Evolutionary conservation across 2,113 vertebrate genomes (phyloP), one percentile per base, ranked within the genome.

Genomic region (Lampris incognitus): DNA sequence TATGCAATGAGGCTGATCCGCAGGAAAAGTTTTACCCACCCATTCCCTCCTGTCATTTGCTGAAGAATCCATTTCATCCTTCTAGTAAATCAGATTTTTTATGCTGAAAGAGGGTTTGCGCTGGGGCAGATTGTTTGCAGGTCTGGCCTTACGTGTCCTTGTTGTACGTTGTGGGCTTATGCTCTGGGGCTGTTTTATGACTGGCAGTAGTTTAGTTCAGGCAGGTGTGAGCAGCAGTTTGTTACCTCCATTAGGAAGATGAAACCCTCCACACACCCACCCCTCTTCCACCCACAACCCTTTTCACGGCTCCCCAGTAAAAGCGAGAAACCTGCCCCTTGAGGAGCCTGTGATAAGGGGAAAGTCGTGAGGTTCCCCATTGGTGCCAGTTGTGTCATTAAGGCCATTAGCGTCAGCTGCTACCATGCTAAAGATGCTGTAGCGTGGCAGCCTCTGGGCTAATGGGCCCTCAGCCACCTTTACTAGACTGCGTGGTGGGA

Each of bases 381-480:
- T 67, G 48, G 81, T 71, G 76, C 84, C 51, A 82, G 70, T 88
- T 90, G 87, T 86, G 66, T 90, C 88, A 89, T 93, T 90, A 91
- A 77, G 66, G 83, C 86, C 88, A 91, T 92, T 92, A 92, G 70
- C 82, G 79, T 87, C 73, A 74, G 81, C 82, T 78, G 75, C 85
- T 81, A 65, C 76, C 84, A 65, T 10, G 2, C 72, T 89, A 87
- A 90, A 39, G 39, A 82, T 89, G 79, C 70, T 71, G 70, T 78
- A 81, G 60, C 49, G 41, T 50, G 37, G 71, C 50, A 85, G 87
- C 81, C 65, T 84, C 72, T 36, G 8, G 66, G 76, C 73, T 74
- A 42, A 79, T 66, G 73, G 40, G 67, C 75, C 54, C 70, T 69
- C 55, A 60, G 69, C 49, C 52, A 77, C 75, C 68, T 70, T 48